phyloP scores from a whole-genome alignment of 2,797 vertebrate species.

The Aulostomus chinensis region DNA sequence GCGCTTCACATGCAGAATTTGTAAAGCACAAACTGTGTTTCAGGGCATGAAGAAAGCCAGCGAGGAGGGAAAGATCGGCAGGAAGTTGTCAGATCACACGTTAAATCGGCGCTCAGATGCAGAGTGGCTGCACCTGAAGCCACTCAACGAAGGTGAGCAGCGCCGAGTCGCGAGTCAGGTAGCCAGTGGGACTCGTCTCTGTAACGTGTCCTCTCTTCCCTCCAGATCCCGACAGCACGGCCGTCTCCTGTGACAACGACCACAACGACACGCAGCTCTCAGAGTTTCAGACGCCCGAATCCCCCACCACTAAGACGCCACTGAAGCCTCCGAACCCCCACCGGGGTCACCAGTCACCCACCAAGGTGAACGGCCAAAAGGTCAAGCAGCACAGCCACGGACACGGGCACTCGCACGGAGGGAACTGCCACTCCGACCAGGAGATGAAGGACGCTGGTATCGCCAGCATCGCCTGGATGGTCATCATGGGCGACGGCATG shows the following conservation, averaged over 20 bases:
- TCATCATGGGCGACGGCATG: conserved; percentile 99
- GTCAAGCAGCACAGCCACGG: conserved; percentile 79
- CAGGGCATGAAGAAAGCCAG: conserved; percentile 73
- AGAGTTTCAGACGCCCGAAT: conserved; percentile 86
- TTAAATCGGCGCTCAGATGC: conserved; percentile 91
- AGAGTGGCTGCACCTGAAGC: conserved; percentile 95
- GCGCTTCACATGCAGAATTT: neutral
- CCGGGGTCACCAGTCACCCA: conserved; percentile 16
- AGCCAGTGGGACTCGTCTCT: too few relatives aligned
- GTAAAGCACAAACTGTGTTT: neutral
- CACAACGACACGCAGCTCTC: conserved; percentile 91
- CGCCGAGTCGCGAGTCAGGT: fast-evolving
- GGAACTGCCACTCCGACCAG: conserved; percentile 95
- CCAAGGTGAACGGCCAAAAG: conserved; percentile 58
- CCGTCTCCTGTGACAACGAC: conserved; percentile 83
- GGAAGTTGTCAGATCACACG: conserved; percentile 95
- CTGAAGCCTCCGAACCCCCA: conserved; percentile 41
- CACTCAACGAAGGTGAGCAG: conserved; percentile 79
- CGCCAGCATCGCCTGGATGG: conserved; percentile 99
- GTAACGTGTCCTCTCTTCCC: neutral
- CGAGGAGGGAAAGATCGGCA: conserved; percentile 88
- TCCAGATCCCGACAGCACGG: conserved; percentile 81
- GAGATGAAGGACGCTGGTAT: conserved; percentile 97
- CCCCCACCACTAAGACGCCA: conserved; percentile 82
- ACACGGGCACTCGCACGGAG: conserved; percentile 91